These are phyloP conservation scores for Troides aeacus DNA, from an alignment of 2,888 invertebrate species.

Conservation along the genomic window DNA sequence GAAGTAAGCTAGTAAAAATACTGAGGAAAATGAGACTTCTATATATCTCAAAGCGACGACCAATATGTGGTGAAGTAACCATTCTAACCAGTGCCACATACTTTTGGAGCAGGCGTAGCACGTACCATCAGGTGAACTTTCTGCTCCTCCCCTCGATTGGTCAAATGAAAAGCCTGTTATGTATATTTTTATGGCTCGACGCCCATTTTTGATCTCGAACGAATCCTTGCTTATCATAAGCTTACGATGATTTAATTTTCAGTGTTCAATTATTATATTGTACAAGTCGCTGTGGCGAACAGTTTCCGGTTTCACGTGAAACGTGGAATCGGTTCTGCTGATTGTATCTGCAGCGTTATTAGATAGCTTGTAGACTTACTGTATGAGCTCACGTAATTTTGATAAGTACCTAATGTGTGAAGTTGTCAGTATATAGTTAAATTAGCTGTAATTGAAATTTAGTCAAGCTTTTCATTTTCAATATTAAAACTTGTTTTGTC, in stretches of 20 bases:
- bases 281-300: conserved; percentile 18
- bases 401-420: conserved; percentile 27
- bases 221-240: conserved; percentile 24
- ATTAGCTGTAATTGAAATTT: conserved; percentile 21
- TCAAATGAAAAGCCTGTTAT: conserved; percentile 17
- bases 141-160: neutral
- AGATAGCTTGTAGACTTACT: conserved; percentile 15
- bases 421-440: conserved; percentile 23
- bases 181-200: conserved; percentile 18
- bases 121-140: too few species aligned
- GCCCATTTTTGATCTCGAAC: conserved; percentile 38
- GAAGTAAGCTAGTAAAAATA: too few species aligned
- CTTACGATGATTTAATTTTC: conserved; percentile 17
- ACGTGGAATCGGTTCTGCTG: conserved; percentile 8
- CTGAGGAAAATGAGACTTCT: too few species aligned
- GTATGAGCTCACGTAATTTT: conserved; percentile 26
- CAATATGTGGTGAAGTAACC: too few species aligned
- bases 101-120: too few species aligned
- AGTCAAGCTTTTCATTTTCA: conserved; percentile 19
- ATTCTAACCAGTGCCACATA: too few species aligned
- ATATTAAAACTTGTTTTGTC: conserved; percentile 9
- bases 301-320: conserved; percentile 17
- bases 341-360: conserved; percentile 7
- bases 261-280: conserved; percentile 11
- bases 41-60: too few species aligned